phyloP scores from a whole-genome alignment of 2,888 invertebrate genomes.

The Anagyrus pseudococci region DNA sequence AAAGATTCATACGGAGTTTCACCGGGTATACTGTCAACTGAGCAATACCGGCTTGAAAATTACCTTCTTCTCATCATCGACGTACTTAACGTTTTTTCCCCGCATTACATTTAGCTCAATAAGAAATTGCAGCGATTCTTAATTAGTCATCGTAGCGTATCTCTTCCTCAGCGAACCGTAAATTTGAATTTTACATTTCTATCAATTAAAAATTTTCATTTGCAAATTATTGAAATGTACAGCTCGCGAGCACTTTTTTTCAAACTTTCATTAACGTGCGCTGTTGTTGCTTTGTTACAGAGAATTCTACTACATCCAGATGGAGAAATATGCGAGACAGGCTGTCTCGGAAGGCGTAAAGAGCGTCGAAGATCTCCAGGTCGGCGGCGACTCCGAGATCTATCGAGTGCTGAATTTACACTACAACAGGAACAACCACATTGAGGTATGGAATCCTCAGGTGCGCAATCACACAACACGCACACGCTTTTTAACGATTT shows the following conservation, averaged over 20 bases:
- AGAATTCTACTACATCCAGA: constrained; percentile 99
- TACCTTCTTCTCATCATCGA: too few species aligned
- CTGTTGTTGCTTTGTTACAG: constrained; percentile 74
- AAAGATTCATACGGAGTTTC: too few species aligned
- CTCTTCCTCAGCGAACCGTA: not conserved
- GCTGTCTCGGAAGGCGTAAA: constrained; percentile 96
- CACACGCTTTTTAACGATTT: constrained; percentile 49
- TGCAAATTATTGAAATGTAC: not conserved
- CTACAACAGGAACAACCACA: constrained; percentile 97
- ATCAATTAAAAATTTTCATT: not conserved
- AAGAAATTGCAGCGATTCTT: too few species aligned
- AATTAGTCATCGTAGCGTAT: too few species aligned
- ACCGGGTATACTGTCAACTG: too few species aligned
- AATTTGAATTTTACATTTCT: constrained; percentile 2
- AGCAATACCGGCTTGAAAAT: too few species aligned
- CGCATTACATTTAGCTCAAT: too few species aligned
- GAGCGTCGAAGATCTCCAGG: constrained; percentile 89
- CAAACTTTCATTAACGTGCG: constrained; percentile 8
- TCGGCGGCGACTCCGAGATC: constrained; percentile 94
- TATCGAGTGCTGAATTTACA: constrained; percentile 98
- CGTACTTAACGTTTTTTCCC: too few species aligned
- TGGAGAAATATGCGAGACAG: constrained; percentile 99
- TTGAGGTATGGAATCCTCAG: constrained; percentile 83
- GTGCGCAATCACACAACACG: constrained; percentile 65
- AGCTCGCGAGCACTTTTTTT: not conserved